Evolutionary conservation across 2,888 invertebrate genomes (phyloP).

Genomic region (Eulithis testata): DNA sequence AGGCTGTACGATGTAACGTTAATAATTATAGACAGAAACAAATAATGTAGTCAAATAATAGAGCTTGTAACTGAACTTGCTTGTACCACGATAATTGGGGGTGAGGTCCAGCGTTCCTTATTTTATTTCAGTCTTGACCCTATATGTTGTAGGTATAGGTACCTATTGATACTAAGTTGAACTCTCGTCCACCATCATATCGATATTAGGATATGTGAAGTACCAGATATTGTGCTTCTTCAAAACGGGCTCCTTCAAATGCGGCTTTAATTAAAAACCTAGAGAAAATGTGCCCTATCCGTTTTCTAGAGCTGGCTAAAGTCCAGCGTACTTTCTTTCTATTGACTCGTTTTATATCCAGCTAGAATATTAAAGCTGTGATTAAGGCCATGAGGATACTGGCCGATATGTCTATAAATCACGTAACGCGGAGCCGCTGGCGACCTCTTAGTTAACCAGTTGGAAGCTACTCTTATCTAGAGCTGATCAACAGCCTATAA

Average conservation of each 20-base stretch:
- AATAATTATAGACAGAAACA: not conserved
- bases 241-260: no score
- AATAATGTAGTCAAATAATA: not conserved
- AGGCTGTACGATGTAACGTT: not conserved
- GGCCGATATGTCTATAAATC: no score
- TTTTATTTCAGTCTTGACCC: no score
- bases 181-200: no score
- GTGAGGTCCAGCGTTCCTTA: no score
- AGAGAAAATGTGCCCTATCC: not conserved
- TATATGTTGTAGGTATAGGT: no score
- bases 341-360: conserved; percentile 1
- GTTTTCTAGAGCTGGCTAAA: not conserved
- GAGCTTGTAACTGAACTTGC: no score
- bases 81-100: no score
- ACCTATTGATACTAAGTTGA: no score
- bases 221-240: no score
- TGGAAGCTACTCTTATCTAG: not conserved
- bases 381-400: not conserved
- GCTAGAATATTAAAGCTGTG: not conserved
- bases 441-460: not conserved
- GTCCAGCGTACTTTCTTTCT: not conserved
- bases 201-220: no score
- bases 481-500: not conserved
- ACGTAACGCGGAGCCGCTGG: not conserved
- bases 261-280: not conserved